Evolutionary conservation across 2,797 vertebrate genomes (phyloP), one percentile per base, ranked within the genome.

Genomic region (Tympanoctomys barrerae): DNA sequence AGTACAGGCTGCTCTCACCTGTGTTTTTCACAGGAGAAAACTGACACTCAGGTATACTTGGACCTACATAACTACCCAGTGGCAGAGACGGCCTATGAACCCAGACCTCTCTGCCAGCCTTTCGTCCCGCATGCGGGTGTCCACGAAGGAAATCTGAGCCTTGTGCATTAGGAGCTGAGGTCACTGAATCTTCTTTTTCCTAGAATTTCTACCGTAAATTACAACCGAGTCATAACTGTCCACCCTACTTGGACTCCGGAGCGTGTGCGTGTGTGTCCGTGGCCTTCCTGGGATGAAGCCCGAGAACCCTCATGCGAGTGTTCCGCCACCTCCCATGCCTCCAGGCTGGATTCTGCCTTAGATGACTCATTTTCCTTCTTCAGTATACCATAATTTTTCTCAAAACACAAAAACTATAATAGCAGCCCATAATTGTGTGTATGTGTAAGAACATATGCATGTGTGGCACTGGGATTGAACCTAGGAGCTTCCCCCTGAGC

Each of bases 341-440:
- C 68, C n/a, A 71, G n/a, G n/a, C n/a, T 4, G 24, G 39, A 75
- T 46, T 75, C 39, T 26, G 12, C 11, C 57, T 95, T 77, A 68
- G 79, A 75, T 82, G 64, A 90, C 57, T 87, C n/a, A 78, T 82
- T 95, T 94, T 81, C 10, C 39, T 92, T 89, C 62, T 90, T 75
- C 14, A 77, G 57, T 70, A 52, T 82, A 83, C 2, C 33, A 87
- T 7, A 64, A 21, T 46, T 81, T 82, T 89, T 54, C 54, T 70
- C 33, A 89, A 83, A 71, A 59, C 46, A 21, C 13, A 71, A 78
- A 94, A 22, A 24, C 57, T 93, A 68, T 68, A 88, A 71, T 77
- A 89, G 73, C 4, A 89, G 73, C 4, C 88, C 33, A 87, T 36
- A 70, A 36, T 36, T 42, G 39, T 73, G 70, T 26, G 21, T 71